Evolutionary conservation across 2,888 invertebrate species (phyloP).

Genomic region (Pyrocoelia pectoralis): DNA sequence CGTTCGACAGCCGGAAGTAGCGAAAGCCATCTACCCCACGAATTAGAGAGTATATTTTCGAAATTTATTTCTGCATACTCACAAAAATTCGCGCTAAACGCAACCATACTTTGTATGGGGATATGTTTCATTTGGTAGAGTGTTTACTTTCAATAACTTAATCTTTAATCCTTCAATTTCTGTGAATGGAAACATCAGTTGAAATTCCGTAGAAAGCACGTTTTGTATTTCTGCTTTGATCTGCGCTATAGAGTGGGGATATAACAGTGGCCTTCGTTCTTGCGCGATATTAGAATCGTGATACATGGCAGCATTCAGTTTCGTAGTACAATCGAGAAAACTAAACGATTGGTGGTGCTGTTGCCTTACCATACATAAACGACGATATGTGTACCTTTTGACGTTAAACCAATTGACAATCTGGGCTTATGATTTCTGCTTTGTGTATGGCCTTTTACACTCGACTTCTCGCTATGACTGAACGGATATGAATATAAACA

Average conservation of each 20-base stretch:
- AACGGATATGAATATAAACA: conserved; percentile 7
- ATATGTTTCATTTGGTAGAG: background rate
- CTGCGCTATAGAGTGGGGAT: background rate
- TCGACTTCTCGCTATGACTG: background rate
- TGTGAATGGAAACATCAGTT: background rate
- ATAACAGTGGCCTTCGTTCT: conserved; percentile 26
- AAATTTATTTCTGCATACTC: background rate
- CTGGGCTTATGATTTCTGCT: background rate
- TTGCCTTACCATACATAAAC: background rate
- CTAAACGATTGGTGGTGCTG: conserved; percentile 7
- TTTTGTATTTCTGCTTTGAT: too few species aligned
- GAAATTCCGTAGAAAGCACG: conserved; percentile 13
- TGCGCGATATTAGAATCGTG: conserved; percentile 15
- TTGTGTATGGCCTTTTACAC: too few species aligned
- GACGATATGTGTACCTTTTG: background rate
- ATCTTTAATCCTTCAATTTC: background rate
- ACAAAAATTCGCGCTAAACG: conserved; percentile 6
- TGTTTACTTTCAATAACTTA: background rate
- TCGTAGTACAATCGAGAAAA: conserved; percentile 18
- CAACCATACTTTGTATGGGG: background rate
- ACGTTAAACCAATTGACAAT: background rate
- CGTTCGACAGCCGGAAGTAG: conserved; percentile 13
- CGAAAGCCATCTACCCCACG: background rate
- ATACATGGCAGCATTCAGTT: conserved; percentile 17
- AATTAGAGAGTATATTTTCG: background rate